A percentile compares a stretch with the other conserved stretches of the same genome.
Evolutionary conservation across 2,797 vertebrate species (phyloP).

Genomic region (Knipowitschia caucasica): DNA sequence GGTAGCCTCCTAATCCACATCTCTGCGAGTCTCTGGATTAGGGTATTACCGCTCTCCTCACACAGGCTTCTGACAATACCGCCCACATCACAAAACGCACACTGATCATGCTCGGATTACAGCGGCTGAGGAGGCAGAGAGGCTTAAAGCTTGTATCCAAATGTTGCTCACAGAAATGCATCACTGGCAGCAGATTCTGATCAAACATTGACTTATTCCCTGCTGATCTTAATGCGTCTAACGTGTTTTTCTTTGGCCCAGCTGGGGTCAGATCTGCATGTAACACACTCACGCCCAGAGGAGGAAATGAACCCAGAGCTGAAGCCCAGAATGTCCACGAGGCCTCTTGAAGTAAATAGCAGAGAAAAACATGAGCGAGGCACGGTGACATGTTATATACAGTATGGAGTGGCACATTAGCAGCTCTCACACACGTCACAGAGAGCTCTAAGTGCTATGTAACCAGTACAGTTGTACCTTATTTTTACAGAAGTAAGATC

Average conservation of each 20-base stretch:
- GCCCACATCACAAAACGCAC: constrained; percentile 55
- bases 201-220: constrained; percentile 4
- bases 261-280: constrained; percentile 18
- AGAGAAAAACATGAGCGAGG: constrained; percentile 3
- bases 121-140: constrained; percentile 37
- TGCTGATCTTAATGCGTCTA: constrained; percentile 10
- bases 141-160: constrained; percentile 39
- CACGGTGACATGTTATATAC: constrained; percentile 21
- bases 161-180: constrained; percentile 32
- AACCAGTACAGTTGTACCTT: no score
- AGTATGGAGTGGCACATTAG: constrained; percentile 33
- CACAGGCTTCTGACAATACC: constrained; percentile 52
- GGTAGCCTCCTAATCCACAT: constrained; percentile 66
- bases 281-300: constrained; percentile 20
- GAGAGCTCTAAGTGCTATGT: no score
- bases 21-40: constrained; percentile 73
- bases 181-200: constrained; percentile 22
- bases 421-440: no score
- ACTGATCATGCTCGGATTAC: constrained; percentile 68
- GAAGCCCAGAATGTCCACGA: constrained; percentile 19
- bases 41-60: constrained; percentile 54
- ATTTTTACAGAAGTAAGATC: no score
- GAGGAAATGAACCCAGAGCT: constrained; percentile 29
- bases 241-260: constrained; percentile 8
- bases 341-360: constrained; percentile 23